phyloP scores from a whole-genome alignment of 2,113 vertebrate genomes.

The Callorhinus ursinus region DNA sequence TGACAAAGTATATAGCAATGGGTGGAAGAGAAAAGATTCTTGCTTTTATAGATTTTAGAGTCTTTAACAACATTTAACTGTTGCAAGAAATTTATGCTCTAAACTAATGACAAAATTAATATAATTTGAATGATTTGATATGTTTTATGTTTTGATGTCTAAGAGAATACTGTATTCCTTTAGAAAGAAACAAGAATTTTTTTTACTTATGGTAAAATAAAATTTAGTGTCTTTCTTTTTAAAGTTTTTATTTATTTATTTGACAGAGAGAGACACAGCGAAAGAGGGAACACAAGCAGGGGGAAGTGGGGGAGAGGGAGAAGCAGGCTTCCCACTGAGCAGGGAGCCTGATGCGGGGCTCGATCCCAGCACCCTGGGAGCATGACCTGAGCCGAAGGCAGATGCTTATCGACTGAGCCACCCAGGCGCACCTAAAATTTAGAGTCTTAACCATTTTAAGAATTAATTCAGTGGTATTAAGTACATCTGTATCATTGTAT shows the following conservation, averaged over 20 bases:
- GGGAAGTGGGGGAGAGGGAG: too few relatives aligned
- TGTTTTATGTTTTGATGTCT: background rate
- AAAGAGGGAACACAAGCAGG: too few relatives aligned
- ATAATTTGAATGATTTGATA: conserved; percentile 1
- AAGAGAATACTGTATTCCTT: background rate
- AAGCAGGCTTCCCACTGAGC: too few relatives aligned
- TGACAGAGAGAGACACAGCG: too few relatives aligned
- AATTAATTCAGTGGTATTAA: background rate
- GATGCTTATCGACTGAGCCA: too few relatives aligned
- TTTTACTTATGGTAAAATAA: background rate
- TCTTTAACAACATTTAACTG: background rate
- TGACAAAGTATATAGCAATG: background rate
- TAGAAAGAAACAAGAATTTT: background rate
- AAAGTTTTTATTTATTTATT: too few relatives aligned
- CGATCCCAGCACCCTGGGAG: too few relatives aligned
- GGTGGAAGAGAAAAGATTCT: background rate
- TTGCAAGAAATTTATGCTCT: background rate
- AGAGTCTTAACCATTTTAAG: background rate
- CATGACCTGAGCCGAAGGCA: too few relatives aligned
- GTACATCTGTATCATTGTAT: background rate
- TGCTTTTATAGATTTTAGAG: background rate
- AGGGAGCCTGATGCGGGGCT: too few relatives aligned
- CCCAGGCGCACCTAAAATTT: background rate
- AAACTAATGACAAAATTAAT: background rate
- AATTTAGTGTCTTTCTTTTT: background rate